A percentile compares a stretch with the other conserved stretches of the same genome.
phyloP scores from a whole-genome alignment of 2,797 vertebrate species.

The Pristis pectinata region DNA sequence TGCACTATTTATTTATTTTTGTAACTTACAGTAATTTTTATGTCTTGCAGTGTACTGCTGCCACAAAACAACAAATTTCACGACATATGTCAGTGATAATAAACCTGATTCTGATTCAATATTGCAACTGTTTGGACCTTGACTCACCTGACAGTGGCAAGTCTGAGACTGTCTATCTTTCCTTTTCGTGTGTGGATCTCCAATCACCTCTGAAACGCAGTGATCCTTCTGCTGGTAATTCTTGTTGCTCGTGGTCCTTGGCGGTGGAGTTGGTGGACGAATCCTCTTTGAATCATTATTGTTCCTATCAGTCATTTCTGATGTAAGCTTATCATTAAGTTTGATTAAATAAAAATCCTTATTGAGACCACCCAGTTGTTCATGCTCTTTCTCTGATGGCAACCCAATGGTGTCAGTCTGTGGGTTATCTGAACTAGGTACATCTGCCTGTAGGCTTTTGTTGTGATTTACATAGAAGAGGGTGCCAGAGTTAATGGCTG shows the following conservation, averaged over 20 bases:
- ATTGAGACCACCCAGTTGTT: background rate
- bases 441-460: constrained; percentile 48
- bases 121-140: background rate
- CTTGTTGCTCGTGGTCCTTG: background rate
- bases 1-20: too few species aligned
- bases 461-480: constrained; percentile 46
- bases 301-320: background rate
- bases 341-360: background rate
- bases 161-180: constrained; percentile 44
- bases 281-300: background rate
- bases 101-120: too few species aligned
- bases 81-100: too few species aligned
- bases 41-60: too few species aligned
- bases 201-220: constrained; percentile 46
- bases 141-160: constrained; percentile 53
- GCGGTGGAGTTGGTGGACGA: background rate
- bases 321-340: background rate
- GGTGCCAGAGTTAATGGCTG: constrained; percentile 40
- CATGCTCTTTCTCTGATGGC: constrained; percentile 45
- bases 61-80: too few species aligned
- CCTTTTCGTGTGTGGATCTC: constrained; percentile 49
- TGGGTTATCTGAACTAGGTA: constrained; percentile 57
- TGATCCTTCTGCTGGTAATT: background rate
- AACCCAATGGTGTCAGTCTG: constrained; percentile 45
- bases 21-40: too few species aligned